These are phyloP conservation scores for Molossus alvarezi DNA, from an alignment of 2,797 vertebrate species.

Conservation along the genomic window DNA sequence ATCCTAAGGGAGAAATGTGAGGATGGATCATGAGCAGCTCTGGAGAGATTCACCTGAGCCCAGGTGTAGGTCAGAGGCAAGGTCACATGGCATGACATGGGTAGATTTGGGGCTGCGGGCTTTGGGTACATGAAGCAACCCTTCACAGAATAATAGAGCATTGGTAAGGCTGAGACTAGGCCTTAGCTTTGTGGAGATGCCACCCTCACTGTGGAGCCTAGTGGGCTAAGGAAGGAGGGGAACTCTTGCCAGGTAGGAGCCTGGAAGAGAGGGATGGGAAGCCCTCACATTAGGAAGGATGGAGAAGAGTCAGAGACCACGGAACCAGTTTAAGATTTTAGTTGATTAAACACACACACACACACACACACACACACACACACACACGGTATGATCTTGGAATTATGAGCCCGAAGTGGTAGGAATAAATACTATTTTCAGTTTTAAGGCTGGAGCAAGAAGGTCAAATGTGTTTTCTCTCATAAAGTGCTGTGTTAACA, in stretches of 20 bases:
- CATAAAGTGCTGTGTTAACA: neutral
- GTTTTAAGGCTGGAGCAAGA: constrained; percentile 48
- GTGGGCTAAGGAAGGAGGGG: neutral
- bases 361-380: constrained; percentile 35
- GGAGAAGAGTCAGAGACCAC: neutral
- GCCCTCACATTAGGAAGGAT: neutral
- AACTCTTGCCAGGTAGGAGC: neutral
- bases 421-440: constrained; percentile 58
- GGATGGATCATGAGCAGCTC: neutral
- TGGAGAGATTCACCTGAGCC: neutral
- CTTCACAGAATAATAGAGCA: neutral
- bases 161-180: neutral
- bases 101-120: neutral
- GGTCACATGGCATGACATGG: neutral
- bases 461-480: constrained; percentile 66
- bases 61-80: neutral
- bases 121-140: neutral
- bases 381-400: neutral
- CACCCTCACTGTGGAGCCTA: neutral
- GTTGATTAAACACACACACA: neutral
- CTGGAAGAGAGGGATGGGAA: neutral
- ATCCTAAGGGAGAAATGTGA: neutral
- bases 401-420: neutral
- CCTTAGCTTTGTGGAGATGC: neutral
- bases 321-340: constrained; percentile 32